Percentiles rank a stretch among this genome's conserved stretches.
phyloP scores from a whole-genome alignment of 2,113 vertebrate species.

The Pituophis catenifer region DNA sequence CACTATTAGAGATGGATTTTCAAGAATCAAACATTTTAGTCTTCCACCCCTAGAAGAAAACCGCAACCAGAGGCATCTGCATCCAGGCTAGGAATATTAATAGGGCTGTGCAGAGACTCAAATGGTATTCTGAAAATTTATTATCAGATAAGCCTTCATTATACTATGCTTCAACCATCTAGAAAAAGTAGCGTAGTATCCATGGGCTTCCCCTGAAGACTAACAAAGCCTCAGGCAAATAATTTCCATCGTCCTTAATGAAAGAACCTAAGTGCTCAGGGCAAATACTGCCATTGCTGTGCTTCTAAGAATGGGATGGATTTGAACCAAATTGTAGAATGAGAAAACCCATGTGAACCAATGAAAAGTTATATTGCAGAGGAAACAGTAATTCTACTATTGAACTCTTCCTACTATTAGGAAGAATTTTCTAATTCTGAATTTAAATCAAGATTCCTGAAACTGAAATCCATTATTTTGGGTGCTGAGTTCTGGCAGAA shows the following conservation, averaged over 20 bases:
- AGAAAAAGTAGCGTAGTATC: not conserved
- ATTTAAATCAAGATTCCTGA: not conserved
- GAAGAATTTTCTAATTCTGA: not conserved
- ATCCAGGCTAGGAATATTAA: not conserved
- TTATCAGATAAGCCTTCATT: not conserved
- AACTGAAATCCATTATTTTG: not conserved
- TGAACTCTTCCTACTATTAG: not conserved
- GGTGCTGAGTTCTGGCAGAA: not conserved
- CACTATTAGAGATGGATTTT: not conserved
- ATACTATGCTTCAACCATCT: not conserved
- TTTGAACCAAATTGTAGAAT: not conserved
- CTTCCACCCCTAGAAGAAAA: not conserved
- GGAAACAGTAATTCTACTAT: not conserved
- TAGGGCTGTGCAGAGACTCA: not conserved
- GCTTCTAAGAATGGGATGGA: not conserved
- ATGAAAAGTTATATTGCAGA: not conserved
- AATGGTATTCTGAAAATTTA: not conserved
- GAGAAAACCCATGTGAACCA: not conserved
- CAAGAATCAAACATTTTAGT: not conserved
- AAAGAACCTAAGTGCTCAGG: not conserved
- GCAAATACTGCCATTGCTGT: not conserved
- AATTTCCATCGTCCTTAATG: not conserved
- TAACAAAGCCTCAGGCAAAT: not conserved
- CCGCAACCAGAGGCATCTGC: not conserved
- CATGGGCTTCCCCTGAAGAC: not conserved